A percentile compares a stretch with the other conserved stretches of the same genome.
Conservation (phyloP, 2,797 vertebrate genomes). For the Gambusia yucatana region DNA sequence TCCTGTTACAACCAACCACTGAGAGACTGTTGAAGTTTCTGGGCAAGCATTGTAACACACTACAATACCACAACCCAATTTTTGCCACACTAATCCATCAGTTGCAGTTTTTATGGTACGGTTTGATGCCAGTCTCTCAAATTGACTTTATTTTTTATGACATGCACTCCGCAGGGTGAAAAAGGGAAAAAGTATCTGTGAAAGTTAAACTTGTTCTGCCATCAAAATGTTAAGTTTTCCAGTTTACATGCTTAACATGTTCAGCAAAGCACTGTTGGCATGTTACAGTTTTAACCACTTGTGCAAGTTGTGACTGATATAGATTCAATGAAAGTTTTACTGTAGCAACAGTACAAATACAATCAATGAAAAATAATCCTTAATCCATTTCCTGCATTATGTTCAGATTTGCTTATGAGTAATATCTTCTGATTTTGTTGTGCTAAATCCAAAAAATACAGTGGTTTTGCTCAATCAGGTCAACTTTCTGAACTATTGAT, state of each 20-base stretch:
- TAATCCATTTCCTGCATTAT: neutral
- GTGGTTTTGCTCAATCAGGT: too few relatives aligned
- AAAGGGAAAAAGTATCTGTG: neutral
- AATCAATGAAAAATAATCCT: neutral
- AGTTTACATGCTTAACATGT: neutral
- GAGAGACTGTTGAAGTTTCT: conserved; percentile 12
- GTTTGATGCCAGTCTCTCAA: neutral
- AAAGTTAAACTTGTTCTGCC: neutral
- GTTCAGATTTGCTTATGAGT: neutral
- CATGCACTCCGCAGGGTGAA: neutral
- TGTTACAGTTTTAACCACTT: neutral
- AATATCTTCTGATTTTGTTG: neutral
- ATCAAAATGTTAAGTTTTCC: neutral
- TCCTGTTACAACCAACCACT: conserved; percentile 32
- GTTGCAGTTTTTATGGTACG: neutral
- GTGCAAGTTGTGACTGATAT: neutral
- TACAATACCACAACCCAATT: conserved; percentile 6
- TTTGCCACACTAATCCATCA: conserved; percentile 32
- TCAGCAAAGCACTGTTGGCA: neutral
- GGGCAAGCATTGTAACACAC: neutral
- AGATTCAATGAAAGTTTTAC: neutral
- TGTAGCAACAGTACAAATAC: neutral
- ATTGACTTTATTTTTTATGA: neutral
- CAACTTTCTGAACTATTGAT: too few relatives aligned
- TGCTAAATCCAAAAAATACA: too few relatives aligned